These are phyloP conservation scores for Catalaphyllia jardinei DNA, from an alignment of 64 coral and sea anemone genomes.

Conservation along the genomic window DNA sequence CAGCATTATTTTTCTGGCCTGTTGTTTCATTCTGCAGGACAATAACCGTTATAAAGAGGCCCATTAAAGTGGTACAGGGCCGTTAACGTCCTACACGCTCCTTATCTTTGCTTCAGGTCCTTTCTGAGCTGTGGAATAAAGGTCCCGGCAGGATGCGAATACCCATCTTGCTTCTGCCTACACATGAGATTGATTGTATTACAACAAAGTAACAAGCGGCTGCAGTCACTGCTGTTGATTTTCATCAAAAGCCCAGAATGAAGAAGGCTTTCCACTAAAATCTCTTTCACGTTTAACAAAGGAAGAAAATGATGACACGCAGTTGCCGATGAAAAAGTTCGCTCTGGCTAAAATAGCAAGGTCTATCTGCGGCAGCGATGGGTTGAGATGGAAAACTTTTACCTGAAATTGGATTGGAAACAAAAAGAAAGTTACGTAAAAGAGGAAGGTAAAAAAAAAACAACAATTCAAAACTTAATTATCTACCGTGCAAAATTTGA, in stretches of 20 bases:
- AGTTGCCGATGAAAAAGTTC: slow-evolving; percentile 88
- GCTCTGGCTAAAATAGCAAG: slow-evolving; percentile 82
- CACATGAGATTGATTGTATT: neutral
- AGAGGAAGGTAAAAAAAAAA: neutral
- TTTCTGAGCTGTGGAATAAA: too few species aligned
- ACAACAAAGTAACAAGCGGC: neutral
- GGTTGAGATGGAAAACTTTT: slow-evolving; percentile 69
- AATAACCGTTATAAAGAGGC: too few species aligned
- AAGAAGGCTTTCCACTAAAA: slow-evolving; percentile 60
- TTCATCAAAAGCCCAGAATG: slow-evolving; percentile 77
- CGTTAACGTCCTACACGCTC: too few species aligned
- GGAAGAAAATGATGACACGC: slow-evolving; percentile 81
- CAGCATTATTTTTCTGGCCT: too few species aligned
- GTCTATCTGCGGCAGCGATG: slow-evolving; percentile 78
- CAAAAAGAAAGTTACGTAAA: neutral
- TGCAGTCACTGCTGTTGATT: neutral
- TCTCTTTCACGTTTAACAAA: slow-evolving; percentile 92
- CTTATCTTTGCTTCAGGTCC: too few species aligned
- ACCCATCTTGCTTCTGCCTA: too few species aligned
- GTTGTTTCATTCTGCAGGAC: too few species aligned
- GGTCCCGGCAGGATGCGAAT: too few species aligned
- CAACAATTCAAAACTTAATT: neutral
- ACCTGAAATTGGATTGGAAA: slow-evolving; percentile 39
- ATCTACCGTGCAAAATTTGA: too few species aligned
- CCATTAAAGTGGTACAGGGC: too few species aligned